Evolutionary conservation across 2,888 invertebrate genomes (phyloP).

Genomic region (Synanthedon formicaeformis): DNA sequence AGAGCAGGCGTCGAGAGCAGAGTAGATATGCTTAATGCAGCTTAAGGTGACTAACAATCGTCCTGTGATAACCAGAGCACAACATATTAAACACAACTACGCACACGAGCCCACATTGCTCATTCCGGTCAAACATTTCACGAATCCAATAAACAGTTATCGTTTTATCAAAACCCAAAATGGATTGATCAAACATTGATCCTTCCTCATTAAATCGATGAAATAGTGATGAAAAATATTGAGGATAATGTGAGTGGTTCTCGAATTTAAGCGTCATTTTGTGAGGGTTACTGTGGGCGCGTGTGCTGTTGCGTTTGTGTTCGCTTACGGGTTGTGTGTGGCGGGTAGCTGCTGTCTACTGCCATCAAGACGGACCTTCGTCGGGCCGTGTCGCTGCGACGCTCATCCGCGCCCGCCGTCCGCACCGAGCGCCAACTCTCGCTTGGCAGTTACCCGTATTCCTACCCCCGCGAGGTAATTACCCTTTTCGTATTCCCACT

Average conservation of each 20-base stretch:
- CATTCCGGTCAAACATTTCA: no score
- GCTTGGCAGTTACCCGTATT: constrained; percentile 57
- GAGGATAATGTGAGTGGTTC: no score
- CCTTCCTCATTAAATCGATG: no score
- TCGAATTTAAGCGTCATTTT: constrained; percentile 1
- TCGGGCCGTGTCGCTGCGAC: constrained; percentile 53
- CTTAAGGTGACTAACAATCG: constrained; percentile 34
- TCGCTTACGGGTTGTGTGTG: constrained; percentile 22
- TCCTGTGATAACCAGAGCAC: constrained; percentile 34
- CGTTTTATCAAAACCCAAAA: no score
- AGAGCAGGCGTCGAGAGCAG: no score
- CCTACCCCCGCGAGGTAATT: constrained; percentile 49
- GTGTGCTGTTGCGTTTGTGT: constrained; percentile 4
- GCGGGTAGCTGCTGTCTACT: constrained; percentile 78
- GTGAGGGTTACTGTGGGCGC: constrained; percentile 2
- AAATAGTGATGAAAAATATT: no score
- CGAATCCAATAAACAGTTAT: no score
- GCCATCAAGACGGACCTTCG: constrained; percentile 82
- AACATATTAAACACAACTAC: constrained; percentile 17
- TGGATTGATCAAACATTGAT: no score
- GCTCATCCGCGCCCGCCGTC: constrained; percentile 60
- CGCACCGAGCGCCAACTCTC: constrained; percentile 40
- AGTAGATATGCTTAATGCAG: constrained; percentile 1
- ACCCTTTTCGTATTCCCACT: no score
- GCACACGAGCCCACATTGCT: constrained; percentile 12